Percentiles rank a stretch among this genome's conserved stretches.
Conservation (phyloP, 2,888 invertebrate genomes). For the Calliopum simillimum region DNA sequence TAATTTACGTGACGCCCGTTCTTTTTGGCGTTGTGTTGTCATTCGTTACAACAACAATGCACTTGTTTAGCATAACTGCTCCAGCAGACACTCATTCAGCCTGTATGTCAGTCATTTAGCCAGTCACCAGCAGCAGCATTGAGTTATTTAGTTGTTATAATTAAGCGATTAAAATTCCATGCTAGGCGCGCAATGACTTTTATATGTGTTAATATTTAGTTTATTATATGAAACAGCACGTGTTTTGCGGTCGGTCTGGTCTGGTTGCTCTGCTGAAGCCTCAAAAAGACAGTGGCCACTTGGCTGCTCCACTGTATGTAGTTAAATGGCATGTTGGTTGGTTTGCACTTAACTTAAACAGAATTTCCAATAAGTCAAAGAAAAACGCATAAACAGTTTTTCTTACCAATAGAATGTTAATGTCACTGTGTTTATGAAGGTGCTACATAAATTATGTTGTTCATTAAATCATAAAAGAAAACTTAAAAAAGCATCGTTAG, state of each 20-base stretch:
- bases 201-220: slow-evolving; percentile 68
- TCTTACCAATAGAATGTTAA: neutral
- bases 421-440: slow-evolving; percentile 9
- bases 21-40: slow-evolving; percentile 13
- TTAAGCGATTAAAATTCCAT: slow-evolving; percentile 66
- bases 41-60: neutral
- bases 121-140: neutral
- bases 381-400: neutral
- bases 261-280: neutral
- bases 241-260: slow-evolving; percentile 48
- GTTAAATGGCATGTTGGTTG: neutral
- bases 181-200: slow-evolving; percentile 63
- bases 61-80: neutral
- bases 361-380: slow-evolving; percentile 4
- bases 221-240: slow-evolving; percentile 68
- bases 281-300: neutral
- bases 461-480: slow-evolving; percentile 35
- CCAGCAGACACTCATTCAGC: neutral
- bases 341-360: neutral
- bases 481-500: neutral
- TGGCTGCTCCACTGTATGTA: neutral
- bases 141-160: slow-evolving; percentile 50
- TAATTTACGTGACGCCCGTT: slow-evolving; percentile 39
- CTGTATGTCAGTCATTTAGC: neutral
- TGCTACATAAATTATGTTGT: slow-evolving; percentile 40